Percentiles rank a stretch among this genome's conserved stretches.
phyloP scores from a whole-genome alignment of 2,113 vertebrate genomes.

The Hymenochirus boettgeri region DNA sequence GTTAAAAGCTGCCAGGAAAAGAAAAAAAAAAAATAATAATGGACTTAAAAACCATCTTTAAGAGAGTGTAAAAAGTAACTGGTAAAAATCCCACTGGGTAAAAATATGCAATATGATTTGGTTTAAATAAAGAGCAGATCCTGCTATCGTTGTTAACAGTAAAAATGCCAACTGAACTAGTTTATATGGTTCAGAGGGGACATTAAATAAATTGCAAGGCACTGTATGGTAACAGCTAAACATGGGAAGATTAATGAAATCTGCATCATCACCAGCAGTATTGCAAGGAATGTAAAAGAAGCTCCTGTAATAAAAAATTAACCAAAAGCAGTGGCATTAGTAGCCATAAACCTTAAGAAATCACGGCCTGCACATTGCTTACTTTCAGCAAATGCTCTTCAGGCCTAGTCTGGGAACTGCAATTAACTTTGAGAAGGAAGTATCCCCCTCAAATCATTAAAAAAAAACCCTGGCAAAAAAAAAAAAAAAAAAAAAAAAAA shows the following conservation, averaged over 20 bases:
- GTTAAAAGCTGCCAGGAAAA: slow-evolving; percentile 93
- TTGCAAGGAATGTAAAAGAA: slow-evolving; percentile 85
- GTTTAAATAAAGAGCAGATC: slow-evolving; percentile 95
- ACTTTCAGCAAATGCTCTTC: slow-evolving; percentile 58
- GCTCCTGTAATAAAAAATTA: slow-evolving; percentile 63
- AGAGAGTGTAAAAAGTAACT: slow-evolving; percentile 96
- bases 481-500: too few species aligned
- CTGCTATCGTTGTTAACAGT: slow-evolving; percentile 89
- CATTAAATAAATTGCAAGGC: slow-evolving; percentile 90
- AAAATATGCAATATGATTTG: slow-evolving; percentile 98
- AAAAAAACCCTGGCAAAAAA: slow-evolving; percentile 65
- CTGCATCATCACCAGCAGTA: slow-evolving; percentile 78
- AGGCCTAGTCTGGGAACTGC: slow-evolving; percentile 84
- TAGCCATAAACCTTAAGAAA: slow-evolving; percentile 63
- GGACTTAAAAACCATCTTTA: slow-evolving; percentile 95
- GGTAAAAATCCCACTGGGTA: slow-evolving; percentile 95
- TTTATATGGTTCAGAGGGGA: slow-evolving; percentile 80
- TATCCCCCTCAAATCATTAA: slow-evolving; percentile 58
- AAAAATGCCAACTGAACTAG: slow-evolving; percentile 89
- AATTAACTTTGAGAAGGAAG: slow-evolving; percentile 61
- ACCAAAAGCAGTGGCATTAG: slow-evolving; percentile 61
- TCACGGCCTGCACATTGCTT: slow-evolving; percentile 69
- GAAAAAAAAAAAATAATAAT: slow-evolving; percentile 66
- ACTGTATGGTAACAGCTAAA: slow-evolving; percentile 94
- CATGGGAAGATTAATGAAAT: slow-evolving; percentile 77